A percentile compares a stretch with the other conserved stretches of the same genome.
Evolutionary conservation across 2,113 vertebrate genomes (phyloP).

Genomic region (Eidolon helvum): DNA sequence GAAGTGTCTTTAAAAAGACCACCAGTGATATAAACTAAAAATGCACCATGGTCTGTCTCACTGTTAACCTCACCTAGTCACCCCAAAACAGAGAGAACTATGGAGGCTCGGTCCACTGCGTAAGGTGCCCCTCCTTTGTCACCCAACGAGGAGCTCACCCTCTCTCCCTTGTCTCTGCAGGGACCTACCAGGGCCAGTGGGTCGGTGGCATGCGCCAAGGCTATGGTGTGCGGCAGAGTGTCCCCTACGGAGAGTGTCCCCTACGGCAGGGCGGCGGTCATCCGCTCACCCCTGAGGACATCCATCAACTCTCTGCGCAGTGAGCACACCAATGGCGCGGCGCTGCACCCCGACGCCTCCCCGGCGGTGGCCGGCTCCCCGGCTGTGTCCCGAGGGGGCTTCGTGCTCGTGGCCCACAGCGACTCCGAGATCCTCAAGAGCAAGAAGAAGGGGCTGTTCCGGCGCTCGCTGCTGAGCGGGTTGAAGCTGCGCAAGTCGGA

Average conservation of each 20-base stretch:
- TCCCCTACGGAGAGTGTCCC: conserved; percentile 98
- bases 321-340: conserved; percentile 94
- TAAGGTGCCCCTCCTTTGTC: too few species aligned
- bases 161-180: conserved; percentile 77
- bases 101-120: rapidly evolving
- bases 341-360: conserved; percentile 87
- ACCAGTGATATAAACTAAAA: rapidly evolving
- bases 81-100: rapidly evolving
- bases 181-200: conserved; percentile 98
- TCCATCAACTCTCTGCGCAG: conserved; percentile 99
- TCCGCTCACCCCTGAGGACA: conserved; percentile 96
- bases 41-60: rapidly evolving
- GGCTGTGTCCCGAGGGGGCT: conserved; percentile 91
- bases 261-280: conserved; percentile 97
- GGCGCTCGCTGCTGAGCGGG: conserved; percentile 95
- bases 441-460: conserved; percentile 96
- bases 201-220: conserved; percentile 97
- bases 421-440: conserved; percentile 91
- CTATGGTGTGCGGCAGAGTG: conserved; percentile 97
- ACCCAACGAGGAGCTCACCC: background rate
- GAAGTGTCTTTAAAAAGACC: background rate
- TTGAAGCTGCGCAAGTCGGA: conserved; percentile 96
- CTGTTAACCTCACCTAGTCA: rapidly evolving
- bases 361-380: conserved; percentile 91
- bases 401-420: conserved; percentile 93